Conservation (phyloP, 2,888 invertebrate genomes). For the Adineta ricciae region DNA sequence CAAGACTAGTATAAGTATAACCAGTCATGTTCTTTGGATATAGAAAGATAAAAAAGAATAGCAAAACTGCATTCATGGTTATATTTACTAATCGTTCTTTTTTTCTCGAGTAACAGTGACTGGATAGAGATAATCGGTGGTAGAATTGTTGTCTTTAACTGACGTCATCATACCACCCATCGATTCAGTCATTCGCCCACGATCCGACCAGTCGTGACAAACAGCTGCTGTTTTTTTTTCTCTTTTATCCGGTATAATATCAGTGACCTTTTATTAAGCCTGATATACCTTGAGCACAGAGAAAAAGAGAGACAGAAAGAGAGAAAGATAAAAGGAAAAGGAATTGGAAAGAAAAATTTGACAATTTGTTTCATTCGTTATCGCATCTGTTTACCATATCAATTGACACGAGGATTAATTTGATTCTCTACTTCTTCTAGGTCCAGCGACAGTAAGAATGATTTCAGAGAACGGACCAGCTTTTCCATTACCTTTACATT, state of each 20-base stretch:
- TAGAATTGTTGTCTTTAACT: neutral
- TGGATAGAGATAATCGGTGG: neutral
- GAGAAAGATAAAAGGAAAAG: too few relatives aligned
- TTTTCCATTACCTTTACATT: slow-evolving; percentile 76
- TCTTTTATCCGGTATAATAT: neutral
- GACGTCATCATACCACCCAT: neutral
- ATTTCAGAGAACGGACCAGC: slow-evolving; percentile 69
- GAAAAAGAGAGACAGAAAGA: neutral
- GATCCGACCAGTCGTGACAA: neutral
- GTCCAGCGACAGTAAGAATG: slow-evolving; percentile 75
- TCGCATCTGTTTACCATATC: neutral
- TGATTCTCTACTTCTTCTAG: slow-evolving; percentile 49
- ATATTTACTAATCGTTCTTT: neutral
- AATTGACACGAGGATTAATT: too few relatives aligned
- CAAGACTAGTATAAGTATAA: neutral
- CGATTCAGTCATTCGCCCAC: neutral
- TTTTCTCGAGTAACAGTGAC: neutral
- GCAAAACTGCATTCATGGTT: neutral
- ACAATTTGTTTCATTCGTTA: neutral
- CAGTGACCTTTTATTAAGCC: neutral
- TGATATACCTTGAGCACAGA: neutral
- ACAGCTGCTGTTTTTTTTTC: neutral
- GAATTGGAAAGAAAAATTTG: neutral
- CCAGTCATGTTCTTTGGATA: neutral
- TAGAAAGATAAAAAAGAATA: neutral